Conservation (phyloP, 2,888 invertebrate genomes). For the Eustalomyia histrio region DNA sequence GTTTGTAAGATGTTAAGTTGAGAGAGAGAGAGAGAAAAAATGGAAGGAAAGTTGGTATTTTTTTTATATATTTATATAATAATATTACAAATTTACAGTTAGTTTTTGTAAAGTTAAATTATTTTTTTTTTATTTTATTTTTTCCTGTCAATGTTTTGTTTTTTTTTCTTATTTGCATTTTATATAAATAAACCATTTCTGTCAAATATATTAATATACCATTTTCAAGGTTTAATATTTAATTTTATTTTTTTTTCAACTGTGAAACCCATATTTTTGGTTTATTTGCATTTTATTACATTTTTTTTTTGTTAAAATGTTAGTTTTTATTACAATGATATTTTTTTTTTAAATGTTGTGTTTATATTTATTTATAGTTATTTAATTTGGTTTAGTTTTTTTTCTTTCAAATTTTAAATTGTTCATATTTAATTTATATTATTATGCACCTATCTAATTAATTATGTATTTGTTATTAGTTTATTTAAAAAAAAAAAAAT, state of each 20-base stretch:
- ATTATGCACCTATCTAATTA: constrained; percentile 61
- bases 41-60: constrained; percentile 20
- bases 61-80: constrained; percentile 28
- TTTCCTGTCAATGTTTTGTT: constrained; percentile 27
- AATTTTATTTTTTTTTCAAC: constrained; percentile 27
- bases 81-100: constrained; percentile 61
- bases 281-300: constrained; percentile 55
- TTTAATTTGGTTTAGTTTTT: constrained; percentile 5
- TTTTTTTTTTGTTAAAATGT: constrained; percentile 1
- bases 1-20: constrained; percentile 8
- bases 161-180: constrained; percentile 27
- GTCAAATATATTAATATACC: constrained; percentile 12
- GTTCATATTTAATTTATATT: constrained; percentile 18
- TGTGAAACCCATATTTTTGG: constrained; percentile 64
- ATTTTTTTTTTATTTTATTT: constrained; percentile 13
- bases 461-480: constrained; percentile 31
- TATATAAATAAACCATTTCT: constrained; percentile 42
- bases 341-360: not conserved
- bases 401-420: constrained; percentile 25
- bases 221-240: constrained; percentile 25
- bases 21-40: constrained; percentile 33
- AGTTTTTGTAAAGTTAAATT: constrained; percentile 19
- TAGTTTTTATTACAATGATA: constrained; percentile 15
- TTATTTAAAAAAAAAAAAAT: constrained; percentile 20
- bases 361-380: constrained; percentile 35